Percentiles rank a stretch among this genome's conserved stretches.
Evolutionary conservation across 2,888 invertebrate species (phyloP).

Genomic region (Liposcelis brunnea): DNA sequence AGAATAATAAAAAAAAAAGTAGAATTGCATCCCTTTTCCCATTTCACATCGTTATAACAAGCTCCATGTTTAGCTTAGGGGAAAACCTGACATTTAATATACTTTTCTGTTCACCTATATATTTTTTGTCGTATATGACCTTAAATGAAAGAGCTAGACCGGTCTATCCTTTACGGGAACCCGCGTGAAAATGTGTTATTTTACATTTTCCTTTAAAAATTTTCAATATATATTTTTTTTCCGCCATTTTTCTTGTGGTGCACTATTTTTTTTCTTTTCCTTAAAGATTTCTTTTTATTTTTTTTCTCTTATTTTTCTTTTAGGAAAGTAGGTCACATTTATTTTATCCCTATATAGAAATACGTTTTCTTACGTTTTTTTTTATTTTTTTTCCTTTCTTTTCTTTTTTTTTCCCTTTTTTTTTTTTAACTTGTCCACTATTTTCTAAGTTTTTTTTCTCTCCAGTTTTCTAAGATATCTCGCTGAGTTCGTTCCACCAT

Average conservation of each 20-base stretch:
- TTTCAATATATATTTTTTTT: conserved; percentile 9
- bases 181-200: neutral
- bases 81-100: neutral
- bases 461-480: too few species aligned
- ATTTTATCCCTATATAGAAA: conserved; percentile 8
- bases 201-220: conserved; percentile 8
- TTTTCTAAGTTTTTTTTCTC: conserved; percentile 1
- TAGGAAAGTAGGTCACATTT: conserved; percentile 9
- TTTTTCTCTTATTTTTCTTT: conserved; percentile 9
- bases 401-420: conserved; percentile 3
- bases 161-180: conserved; percentile 4
- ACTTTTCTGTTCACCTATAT: conserved; percentile 8
- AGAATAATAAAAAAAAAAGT: conserved; percentile 1
- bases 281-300: conserved; percentile 9
- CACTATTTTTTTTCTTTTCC: conserved; percentile 9
- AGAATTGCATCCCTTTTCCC: conserved; percentile 8
- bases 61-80: conserved; percentile 4
- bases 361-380: conserved; percentile 8
- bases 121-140: conserved; percentile 10
- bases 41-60: neutral
- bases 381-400: neutral
- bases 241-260: conserved; percentile 9
- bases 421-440: conserved; percentile 8
- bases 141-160: conserved; percentile 7
- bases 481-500: too few species aligned